Evolutionary conservation across 2,797 vertebrate genomes (phyloP).

Genomic region (Hozukius guyotensis): DNA sequence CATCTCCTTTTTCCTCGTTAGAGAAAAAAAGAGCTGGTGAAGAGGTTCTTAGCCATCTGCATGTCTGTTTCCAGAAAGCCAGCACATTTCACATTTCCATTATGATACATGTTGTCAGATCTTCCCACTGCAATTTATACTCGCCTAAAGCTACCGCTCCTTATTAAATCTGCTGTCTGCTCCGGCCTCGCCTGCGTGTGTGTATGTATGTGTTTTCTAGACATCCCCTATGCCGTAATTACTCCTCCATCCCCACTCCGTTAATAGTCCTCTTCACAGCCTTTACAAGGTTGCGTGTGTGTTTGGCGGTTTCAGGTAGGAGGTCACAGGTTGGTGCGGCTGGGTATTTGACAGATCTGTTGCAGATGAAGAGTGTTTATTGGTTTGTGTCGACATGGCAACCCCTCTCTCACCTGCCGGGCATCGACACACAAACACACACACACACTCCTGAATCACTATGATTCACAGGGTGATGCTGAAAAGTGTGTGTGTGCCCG

Average conservation of each 20-base stretch:
- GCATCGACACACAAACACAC: conserved; percentile 22
- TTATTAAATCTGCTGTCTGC: conserved; percentile 72
- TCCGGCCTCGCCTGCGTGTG: conserved; percentile 45
- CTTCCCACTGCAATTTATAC: conserved; percentile 76
- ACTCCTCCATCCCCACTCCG: conserved; percentile 38
- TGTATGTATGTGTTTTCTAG: conserved; percentile 44
- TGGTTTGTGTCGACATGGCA: conserved; percentile 72
- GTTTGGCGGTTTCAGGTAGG: conserved; percentile 49
- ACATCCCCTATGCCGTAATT: conserved; percentile 49
- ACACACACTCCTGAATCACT: conserved; percentile 40
- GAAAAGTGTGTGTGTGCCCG: conserved; percentile 10
- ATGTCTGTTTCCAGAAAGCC: conserved; percentile 75
- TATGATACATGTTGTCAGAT: conserved; percentile 80
- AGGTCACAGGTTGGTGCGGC: conserved; percentile 42
- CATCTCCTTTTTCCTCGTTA: conserved; percentile 64
- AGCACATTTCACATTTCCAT: conserved; percentile 75
- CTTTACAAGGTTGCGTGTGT: conserved; percentile 45
- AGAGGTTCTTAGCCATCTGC: conserved; percentile 73
- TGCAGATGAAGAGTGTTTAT: conserved; percentile 73
- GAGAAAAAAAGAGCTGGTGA: conserved; percentile 58
- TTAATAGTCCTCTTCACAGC: conserved; percentile 53
- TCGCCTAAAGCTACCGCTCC: conserved; percentile 68
- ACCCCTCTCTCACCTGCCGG: conserved; percentile 59
- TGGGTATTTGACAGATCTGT: conserved; percentile 72
- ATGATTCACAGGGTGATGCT: conserved; percentile 52